Base-by-base conservation (phyloP, 2,797 vertebrate genomes). In the Cryptoblepharus egeriae region DNA sequence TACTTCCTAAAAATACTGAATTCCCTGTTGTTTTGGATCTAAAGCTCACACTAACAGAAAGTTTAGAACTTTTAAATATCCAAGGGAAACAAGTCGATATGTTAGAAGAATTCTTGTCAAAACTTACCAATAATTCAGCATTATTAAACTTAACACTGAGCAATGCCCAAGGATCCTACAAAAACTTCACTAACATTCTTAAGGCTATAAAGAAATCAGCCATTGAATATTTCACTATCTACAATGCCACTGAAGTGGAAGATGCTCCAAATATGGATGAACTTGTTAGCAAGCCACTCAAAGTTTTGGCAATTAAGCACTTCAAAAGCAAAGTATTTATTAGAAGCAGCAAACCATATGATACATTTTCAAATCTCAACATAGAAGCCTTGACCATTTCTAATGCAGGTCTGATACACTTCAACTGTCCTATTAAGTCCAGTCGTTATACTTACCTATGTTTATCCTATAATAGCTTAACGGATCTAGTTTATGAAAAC, bases 391-490 rank as follows among this genome's bases (percentile, higher is more conserved):
- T 97, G 52, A 95, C 96, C 0, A 67, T 98, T n/a, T 69, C 88
- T 4, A 92, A 97, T 72, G 78, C 96, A 0, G 88, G 90, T 37
- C 92, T 98, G 3, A 91, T 97, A 67, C 95, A 97, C 78, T 97
- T 99, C 96, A 95, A 96, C 52, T 99, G 98, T 85, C 98, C 98
- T 49, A 45, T 57, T 0, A 61, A 16, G 2, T 89, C 72, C 32
- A 99, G 97, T 86, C 82, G 61, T 18, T 95, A 97, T 72, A 85
- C 63, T 3, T 90, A 95, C 65, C 87, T 99, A 80, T 95, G 96
- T 88, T 96, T 98, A 71, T 96, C 97, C 2, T 85, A 87, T 80
- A 98, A 98, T 65, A 91, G 96, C 26, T 5, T 99, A 20, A 96
- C 97, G 0, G 97, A 98, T 9, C 75, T 93, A 4, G 79, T 98